Conservation (phyloP, 2,113 vertebrate genomes). For the Atlantisia rogersi region DNA sequence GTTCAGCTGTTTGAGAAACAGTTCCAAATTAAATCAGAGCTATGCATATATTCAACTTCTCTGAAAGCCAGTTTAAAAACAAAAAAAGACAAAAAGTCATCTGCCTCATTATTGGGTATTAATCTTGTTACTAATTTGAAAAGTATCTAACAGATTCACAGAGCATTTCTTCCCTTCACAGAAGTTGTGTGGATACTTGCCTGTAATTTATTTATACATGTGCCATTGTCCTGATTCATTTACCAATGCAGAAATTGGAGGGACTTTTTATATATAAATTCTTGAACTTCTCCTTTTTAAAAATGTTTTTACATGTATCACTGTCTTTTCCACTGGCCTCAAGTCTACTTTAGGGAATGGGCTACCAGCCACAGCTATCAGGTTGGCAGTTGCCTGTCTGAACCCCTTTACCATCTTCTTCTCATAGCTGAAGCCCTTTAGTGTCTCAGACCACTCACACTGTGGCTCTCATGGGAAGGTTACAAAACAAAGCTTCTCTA, state of each 20-base stretch:
- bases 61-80: background rate
- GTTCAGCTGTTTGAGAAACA: conserved; percentile 1
- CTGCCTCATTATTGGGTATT: background rate
- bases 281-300: background rate
- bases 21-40: background rate
- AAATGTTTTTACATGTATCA: background rate
- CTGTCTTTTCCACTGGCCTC: background rate
- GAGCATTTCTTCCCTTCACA: background rate
- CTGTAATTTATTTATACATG: background rate
- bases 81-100: background rate
- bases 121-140: background rate
- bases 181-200: background rate
- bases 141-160: background rate
- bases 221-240: background rate
- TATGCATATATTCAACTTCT: background rate
- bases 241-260: background rate
- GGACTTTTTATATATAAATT: background rate
- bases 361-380: background rate
- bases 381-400: background rate
- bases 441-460: background rate
- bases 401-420: background rate
- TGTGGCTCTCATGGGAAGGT: background rate
- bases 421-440: background rate
- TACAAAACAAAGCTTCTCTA: background rate
- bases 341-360: background rate